Evolutionary conservation across 2,888 invertebrate genomes (phyloP).

Genomic region (Acronicta psi): DNA sequence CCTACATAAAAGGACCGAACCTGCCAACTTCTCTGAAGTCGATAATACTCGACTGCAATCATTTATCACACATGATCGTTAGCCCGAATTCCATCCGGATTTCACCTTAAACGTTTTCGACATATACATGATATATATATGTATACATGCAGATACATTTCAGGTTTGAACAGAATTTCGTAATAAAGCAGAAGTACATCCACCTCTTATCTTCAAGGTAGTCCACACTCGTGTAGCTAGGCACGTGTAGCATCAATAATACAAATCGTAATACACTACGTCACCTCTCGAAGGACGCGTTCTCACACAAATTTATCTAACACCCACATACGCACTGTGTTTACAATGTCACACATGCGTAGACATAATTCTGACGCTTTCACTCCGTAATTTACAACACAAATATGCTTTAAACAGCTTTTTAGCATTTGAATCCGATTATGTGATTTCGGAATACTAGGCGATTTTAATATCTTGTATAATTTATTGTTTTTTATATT

Average conservation of each 20-base stretch:
- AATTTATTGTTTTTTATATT: not conserved
- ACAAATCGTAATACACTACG: slow-evolving; percentile 17
- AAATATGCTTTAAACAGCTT: slow-evolving; percentile 32
- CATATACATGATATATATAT: too few species aligned
- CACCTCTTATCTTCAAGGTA: slow-evolving; percentile 19
- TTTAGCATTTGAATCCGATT: slow-evolving; percentile 52
- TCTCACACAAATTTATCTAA: slow-evolving; percentile 37
- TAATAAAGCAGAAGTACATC: too few species aligned
- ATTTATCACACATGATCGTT: too few species aligned
- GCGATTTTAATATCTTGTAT: slow-evolving; percentile 35
- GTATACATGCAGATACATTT: too few species aligned
- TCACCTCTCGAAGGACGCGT: slow-evolving; percentile 29
- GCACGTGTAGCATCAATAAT: slow-evolving; percentile 39
- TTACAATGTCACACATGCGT: slow-evolving; percentile 9
- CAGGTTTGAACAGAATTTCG: too few species aligned
- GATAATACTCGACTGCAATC: too few species aligned
- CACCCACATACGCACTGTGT: slow-evolving; percentile 1
- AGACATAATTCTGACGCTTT: slow-evolving; percentile 24
- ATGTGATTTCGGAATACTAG: slow-evolving; percentile 47
- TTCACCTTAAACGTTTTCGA: too few species aligned
- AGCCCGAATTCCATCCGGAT: too few species aligned
- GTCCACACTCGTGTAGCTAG: too few species aligned
- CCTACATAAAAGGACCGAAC: too few species aligned
- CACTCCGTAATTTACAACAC: slow-evolving; percentile 36
- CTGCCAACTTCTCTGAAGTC: too few species aligned